Evolutionary conservation across 2,797 vertebrate genomes (phyloP).

Genomic region (Sebastes vulpes): DNA sequence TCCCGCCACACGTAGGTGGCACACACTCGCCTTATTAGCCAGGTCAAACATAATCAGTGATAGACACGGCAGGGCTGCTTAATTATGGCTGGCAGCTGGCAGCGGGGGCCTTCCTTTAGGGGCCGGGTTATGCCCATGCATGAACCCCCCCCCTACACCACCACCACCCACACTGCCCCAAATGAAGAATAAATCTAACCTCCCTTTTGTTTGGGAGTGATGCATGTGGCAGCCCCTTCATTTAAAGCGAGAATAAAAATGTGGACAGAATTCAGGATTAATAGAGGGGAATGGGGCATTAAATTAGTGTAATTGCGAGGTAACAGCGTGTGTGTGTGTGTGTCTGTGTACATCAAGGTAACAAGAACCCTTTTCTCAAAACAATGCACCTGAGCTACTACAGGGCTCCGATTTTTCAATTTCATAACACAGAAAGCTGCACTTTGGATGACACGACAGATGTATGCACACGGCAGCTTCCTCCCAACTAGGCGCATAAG

Average conservation of each 20-base stretch:
- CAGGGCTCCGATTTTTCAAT: constrained; percentile 56
- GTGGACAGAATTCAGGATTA: constrained; percentile 80
- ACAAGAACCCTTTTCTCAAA: constrained; percentile 34
- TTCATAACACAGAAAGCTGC: constrained; percentile 53
- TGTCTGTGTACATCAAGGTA: constrained; percentile 14
- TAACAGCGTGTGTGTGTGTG: constrained; percentile 20
- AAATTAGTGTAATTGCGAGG: constrained; percentile 77
- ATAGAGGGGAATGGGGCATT: constrained; percentile 83
- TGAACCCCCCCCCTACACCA: constrained; percentile 44
- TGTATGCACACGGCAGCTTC: constrained; percentile 52
- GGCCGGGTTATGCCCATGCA: constrained; percentile 83
- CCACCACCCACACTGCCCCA: constrained; percentile 59
- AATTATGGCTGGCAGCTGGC: constrained; percentile 88
- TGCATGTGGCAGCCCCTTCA: constrained; percentile 78
- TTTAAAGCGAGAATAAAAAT: constrained; percentile 76
- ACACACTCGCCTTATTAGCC: constrained; percentile 84
- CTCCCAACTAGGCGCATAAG: constrained; percentile 59
- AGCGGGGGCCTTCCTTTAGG: constrained; percentile 84
- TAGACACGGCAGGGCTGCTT: constrained; percentile 84
- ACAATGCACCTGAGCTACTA: constrained; percentile 65
- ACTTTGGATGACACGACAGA: constrained; percentile 62
- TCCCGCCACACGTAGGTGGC: constrained; percentile 76
- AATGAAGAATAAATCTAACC: constrained; percentile 82
- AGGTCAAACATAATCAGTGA: constrained; percentile 88
- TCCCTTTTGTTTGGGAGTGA: constrained; percentile 78